Percentiles rank a stretch among this genome's conserved stretches.
These are phyloP conservation scores for Stictocephala bisonia DNA, from an alignment of 2,888 invertebrate species.

Conservation along the genomic window DNA sequence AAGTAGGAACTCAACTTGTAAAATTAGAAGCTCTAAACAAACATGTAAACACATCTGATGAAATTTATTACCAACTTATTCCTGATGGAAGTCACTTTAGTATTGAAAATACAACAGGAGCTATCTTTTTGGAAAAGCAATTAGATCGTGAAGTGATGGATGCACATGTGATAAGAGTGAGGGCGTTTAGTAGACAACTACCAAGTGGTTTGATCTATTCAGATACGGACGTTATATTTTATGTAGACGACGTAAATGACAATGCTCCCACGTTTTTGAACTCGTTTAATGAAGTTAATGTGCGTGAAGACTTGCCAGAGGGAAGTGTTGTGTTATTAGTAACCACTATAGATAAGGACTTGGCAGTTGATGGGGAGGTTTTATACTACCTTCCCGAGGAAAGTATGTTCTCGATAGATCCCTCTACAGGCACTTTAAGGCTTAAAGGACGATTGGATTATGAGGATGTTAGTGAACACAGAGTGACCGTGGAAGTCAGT, in stretches of 20 bases:
- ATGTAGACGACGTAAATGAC: slow-evolving; percentile 90
- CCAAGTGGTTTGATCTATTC: too few species aligned
- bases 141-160: slow-evolving; percentile 88
- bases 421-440: slow-evolving; percentile 85
- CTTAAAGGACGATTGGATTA: slow-evolving; percentile 84
- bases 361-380: slow-evolving; percentile 65
- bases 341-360: slow-evolving; percentile 85
- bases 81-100: slow-evolving; percentile 70
- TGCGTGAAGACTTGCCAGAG: slow-evolving; percentile 89
- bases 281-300: slow-evolving; percentile 77
- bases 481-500: slow-evolving; percentile 83
- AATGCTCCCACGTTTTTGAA: slow-evolving; percentile 84
- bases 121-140: slow-evolving; percentile 78
- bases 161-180: slow-evolving; percentile 79
- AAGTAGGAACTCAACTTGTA: slow-evolving; percentile 87
- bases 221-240: slow-evolving; percentile 83
- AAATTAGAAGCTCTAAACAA: slow-evolving; percentile 84
- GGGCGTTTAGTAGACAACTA: slow-evolving; percentile 79
- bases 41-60: slow-evolving; percentile 67
- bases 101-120: slow-evolving; percentile 80
- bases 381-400: slow-evolving; percentile 62
- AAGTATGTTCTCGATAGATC: slow-evolving; percentile 82
- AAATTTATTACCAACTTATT: background rate
- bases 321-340: slow-evolving; percentile 89
- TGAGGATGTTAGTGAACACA: slow-evolving; percentile 89